phyloP scores from a whole-genome alignment of 2,113 vertebrate species.

The Orycteropus afer region DNA sequence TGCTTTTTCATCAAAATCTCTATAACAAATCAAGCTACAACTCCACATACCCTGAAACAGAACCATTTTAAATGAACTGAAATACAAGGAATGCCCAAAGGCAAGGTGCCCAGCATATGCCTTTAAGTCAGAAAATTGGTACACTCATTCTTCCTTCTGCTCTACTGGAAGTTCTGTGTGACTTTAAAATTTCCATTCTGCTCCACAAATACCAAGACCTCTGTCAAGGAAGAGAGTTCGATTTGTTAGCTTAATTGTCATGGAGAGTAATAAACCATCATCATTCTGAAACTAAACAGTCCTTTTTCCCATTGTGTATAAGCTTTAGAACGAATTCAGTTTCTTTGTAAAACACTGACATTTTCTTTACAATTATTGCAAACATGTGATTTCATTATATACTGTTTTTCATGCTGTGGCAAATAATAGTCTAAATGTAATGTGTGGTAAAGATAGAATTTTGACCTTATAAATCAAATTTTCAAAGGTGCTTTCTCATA shows the following conservation, averaged over 20 bases:
- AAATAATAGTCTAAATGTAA: background rate
- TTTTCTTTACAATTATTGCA: conserved; percentile 19
- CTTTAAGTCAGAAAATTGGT: background rate
- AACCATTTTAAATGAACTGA: background rate
- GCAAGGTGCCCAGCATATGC: background rate
- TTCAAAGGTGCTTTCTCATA: background rate
- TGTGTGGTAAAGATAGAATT: background rate
- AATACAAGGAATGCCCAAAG: background rate
- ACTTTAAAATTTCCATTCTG: background rate
- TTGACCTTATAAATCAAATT: background rate
- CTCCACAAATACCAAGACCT: background rate
- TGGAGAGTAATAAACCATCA: background rate
- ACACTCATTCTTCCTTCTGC: background rate
- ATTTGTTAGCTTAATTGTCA: background rate
- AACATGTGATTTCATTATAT: conserved; percentile 36
- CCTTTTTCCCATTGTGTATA: background rate
- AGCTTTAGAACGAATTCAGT: background rate
- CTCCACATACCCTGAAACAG: background rate
- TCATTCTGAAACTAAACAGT: background rate
- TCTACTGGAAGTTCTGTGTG: background rate
- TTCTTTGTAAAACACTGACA: background rate
- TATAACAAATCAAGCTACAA: background rate
- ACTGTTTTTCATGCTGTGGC: conserved; percentile 10
- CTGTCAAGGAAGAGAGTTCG: background rate
- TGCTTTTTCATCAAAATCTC: background rate